Base-by-base conservation (phyloP, 2,888 invertebrate genomes). In the Cephus sareptanus region DNA sequence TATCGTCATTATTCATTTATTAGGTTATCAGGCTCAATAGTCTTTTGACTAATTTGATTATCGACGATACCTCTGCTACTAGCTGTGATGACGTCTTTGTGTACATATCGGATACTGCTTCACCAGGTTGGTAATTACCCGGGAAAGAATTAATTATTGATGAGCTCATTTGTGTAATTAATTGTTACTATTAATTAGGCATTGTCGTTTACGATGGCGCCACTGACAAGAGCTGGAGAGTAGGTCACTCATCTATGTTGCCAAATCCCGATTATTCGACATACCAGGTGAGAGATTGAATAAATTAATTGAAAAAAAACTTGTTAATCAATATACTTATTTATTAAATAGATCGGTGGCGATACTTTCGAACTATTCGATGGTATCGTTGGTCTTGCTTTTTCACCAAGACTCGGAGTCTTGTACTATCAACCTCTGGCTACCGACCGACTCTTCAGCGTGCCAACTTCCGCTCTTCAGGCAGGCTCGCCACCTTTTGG, bases 201-300 rank as follows among this genome's bases (percentile, higher is more conserved):
- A 84, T 94, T 12, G 85, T 94, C 1, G 93, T 94, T 0, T 95
- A 95, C 87, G 96, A 97, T 85, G 95, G 94, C 13, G 92, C 93
- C 4, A 94, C 94, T 73, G 96, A 96, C 89, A 94, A 95, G 81
- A 96, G 97, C 40, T 97, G 97, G 97, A 93, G 97, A 75, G 93
- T 96, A 3, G 93, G 95, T 35, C 97, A 97, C 91, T 95, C 97
- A 0, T 94, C 95, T 74, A 97, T 97, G 97, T 96, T 95, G 91
- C 97, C 97, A 0, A 95, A 97, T 92, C 97, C 97, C 0, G 95
- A 97, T 90, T 94, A 95, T 83, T 94, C 96, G 0, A 95, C 95
- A 83, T 95, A 96, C 82, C 94, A 94, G 87, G 92, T 31, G 12
- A 71, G 31, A 71, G 33, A 71, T 71, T 71, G 1, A 56, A 9